phyloP scores from a whole-genome alignment of 2,113 vertebrate species.

The Rhinoptilus africanus region DNA sequence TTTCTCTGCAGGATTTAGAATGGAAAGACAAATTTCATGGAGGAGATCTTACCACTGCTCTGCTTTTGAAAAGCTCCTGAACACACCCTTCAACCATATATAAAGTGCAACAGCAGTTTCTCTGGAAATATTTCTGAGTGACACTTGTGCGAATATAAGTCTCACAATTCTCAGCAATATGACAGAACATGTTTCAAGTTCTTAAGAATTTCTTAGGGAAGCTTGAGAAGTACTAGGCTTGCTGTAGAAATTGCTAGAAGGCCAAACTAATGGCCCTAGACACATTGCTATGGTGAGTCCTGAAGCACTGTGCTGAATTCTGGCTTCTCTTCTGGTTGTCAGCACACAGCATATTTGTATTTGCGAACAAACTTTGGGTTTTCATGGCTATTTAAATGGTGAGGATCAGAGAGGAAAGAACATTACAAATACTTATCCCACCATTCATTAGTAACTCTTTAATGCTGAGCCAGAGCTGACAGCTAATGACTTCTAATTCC shows the following conservation, averaged over 20 bases:
- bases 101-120: background rate
- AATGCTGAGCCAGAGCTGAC: background rate
- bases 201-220: background rate
- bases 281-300: rapidly evolving
- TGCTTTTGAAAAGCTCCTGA: background rate
- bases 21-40: background rate
- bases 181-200: background rate
- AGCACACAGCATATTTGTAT: rapidly evolving
- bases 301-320: background rate
- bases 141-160: background rate
- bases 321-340: background rate
- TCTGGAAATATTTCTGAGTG: background rate
- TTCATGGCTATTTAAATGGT: background rate
- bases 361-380: background rate
- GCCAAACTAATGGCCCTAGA: background rate
- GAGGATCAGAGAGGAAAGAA: background rate
- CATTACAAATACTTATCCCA: background rate
- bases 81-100: background rate
- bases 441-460: background rate
- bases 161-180: background rate
- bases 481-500: background rate
- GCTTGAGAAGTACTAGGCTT: background rate
- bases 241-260: background rate
- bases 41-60: background rate
- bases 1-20: background rate